phyloP scores from a whole-genome alignment of 2,113 vertebrate species.

The Erythrocebus patas region DNA sequence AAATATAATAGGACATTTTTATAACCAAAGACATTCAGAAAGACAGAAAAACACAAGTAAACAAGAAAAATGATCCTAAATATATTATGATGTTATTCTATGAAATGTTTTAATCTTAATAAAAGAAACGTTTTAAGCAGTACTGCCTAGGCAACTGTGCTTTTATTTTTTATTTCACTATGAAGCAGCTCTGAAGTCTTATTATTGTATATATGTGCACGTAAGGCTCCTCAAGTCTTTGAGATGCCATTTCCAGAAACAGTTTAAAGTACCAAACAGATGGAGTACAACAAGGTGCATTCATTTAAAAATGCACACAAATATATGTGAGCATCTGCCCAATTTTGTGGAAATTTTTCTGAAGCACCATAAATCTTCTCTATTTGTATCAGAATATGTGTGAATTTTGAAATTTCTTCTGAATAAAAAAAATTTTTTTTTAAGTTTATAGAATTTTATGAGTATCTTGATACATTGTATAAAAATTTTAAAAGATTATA shows the following conservation, averaged over 20 bases:
- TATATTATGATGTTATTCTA: not conserved
- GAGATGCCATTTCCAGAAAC: conserved; percentile 48
- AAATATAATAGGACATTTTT: conserved; percentile 74
- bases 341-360: conserved; percentile 41
- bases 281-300: conserved; percentile 55
- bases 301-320: conserved; percentile 48
- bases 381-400: conserved; percentile 34
- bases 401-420: conserved; percentile 13
- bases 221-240: not conserved
- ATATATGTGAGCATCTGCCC: conserved; percentile 40
- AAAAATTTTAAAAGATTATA: conserved; percentile 27
- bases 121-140: conserved; percentile 47
- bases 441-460: conserved; percentile 10
- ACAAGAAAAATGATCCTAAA: conserved; percentile 54
- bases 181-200: conserved; percentile 15
- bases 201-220: not conserved
- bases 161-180: conserved; percentile 23
- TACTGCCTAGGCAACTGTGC: not conserved
- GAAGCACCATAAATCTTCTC: not conserved
- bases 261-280: conserved; percentile 58
- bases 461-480: not conserved
- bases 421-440: conserved; percentile 1
- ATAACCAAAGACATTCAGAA: conserved; percentile 52
- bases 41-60: conserved; percentile 13
- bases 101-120: conserved; percentile 60